Conservation (phyloP, 2,113 vertebrate genomes). For the Melanerpes aurifrons region DNA sequence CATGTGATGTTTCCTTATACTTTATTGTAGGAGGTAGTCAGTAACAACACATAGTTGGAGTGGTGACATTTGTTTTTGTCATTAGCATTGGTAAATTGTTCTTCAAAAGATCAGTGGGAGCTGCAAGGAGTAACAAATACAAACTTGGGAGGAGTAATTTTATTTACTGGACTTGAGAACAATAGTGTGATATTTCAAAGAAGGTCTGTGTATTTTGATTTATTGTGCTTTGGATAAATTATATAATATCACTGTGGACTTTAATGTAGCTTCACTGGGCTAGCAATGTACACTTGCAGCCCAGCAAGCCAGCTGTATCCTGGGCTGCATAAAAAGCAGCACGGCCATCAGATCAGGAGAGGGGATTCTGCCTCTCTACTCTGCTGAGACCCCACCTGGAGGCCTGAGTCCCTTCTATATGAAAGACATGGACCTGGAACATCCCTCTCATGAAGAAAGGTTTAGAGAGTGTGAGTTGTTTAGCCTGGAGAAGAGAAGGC, state of each 20-base stretch:
- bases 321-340: background rate
- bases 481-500: background rate
- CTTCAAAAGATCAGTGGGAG: background rate
- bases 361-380: background rate
- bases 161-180: background rate
- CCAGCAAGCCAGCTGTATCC: background rate
- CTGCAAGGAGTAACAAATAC: background rate
- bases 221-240: background rate
- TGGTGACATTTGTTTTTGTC: background rate
- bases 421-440: background rate
- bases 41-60: background rate
- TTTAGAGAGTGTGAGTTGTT: background rate
- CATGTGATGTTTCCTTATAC: background rate
- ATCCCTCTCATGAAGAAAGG: background rate
- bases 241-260: background rate
- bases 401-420: rapidly evolving
- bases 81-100: background rate
- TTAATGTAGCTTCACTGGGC: background rate
- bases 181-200: background rate
- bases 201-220: background rate
- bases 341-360: background rate
- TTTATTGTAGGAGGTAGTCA: background rate
- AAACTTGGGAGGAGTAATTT: background rate
- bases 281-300: rapidly evolving
- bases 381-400: background rate